Evolutionary conservation across 92 coral and sea anemone species (phyloP), one percentile per base, ranked within the genome.

Genomic region (Metridium senile): DNA sequence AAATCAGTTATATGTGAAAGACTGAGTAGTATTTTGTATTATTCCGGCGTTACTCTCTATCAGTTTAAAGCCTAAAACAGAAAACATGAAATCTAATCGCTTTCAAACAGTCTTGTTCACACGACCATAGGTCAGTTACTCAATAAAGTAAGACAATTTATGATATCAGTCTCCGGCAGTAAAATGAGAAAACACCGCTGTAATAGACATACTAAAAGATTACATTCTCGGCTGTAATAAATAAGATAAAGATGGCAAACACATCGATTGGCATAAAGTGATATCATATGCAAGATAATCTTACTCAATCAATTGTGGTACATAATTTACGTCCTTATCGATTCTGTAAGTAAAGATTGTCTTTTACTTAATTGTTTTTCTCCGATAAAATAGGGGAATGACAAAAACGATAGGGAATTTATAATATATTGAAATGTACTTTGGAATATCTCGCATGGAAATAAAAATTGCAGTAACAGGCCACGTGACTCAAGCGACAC

Each of bases 181-280:
- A 3, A 18, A 21, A 59, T 28, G 32, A 19, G 13, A 8, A 59
- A 39, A 39, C 49, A 39, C 49, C 49, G 49, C 65, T 59, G 11
- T 26, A 22, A 59, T 59, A 59, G 65, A 59, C 65, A 59, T 16
- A n/a, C 65, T 26, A 26, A 26, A 53, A 59, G 65, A 59, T 59
- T 22, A 59, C 32, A 7, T 59, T 22, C 65, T 6, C 13, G 32
- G 65, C 32, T 59, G 65, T 16, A 26, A 4, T n/a, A 8, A 59
- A 11, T 16, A 1, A 59, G 65, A 59, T 59, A 59, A 59, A 59
- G 65, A 59, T 59, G 28, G 32, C 65, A 59, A 59, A 59, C 65
- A 59, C 30, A 59, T 26, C 65, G 65, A 59, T 26, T 23, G 65
- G 2, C 65, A 53, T 13, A 53, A 53, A 20, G 22, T 59, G 28